These are phyloP conservation scores for Calyptommatus sinebrachiatus DNA, from an alignment of 2,113 vertebrate genomes.

Conservation along the genomic window DNA sequence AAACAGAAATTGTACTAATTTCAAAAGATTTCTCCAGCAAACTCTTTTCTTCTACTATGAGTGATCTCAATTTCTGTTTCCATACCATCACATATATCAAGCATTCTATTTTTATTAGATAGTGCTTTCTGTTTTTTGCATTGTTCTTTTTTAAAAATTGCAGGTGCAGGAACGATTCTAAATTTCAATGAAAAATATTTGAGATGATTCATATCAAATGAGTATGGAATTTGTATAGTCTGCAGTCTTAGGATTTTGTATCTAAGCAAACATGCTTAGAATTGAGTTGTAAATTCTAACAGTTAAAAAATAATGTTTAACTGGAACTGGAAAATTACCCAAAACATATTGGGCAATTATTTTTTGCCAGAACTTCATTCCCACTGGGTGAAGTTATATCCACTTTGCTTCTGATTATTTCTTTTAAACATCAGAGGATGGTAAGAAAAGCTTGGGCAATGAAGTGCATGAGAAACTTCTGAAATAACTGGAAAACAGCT, in stretches of 20 bases:
- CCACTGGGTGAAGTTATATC: rapidly evolving
- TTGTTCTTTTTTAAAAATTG: no score
- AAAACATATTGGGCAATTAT: background rate
- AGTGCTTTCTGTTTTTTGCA: background rate
- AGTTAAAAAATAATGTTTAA: no score
- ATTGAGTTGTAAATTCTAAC: no score
- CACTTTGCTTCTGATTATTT: background rate
- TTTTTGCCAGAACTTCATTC: background rate
- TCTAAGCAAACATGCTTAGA: no score
- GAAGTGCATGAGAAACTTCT: background rate
- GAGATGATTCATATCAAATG: no score
- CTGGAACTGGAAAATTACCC: background rate
- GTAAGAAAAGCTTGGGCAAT: background rate
- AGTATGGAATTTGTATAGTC: no score
- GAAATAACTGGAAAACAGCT: rapidly evolving
- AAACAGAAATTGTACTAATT: background rate
- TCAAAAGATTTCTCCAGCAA: background rate
- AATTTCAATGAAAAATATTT: no score
- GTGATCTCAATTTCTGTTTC: background rate
- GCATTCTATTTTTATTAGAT: background rate
- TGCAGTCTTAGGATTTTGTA: no score
- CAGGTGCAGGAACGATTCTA: no score
- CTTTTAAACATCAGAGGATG: background rate
- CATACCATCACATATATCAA: background rate
- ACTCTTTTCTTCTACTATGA: background rate